Evolutionary conservation across 2,888 invertebrate genomes (phyloP).

Genomic region (Isotomurus palustris): DNA sequence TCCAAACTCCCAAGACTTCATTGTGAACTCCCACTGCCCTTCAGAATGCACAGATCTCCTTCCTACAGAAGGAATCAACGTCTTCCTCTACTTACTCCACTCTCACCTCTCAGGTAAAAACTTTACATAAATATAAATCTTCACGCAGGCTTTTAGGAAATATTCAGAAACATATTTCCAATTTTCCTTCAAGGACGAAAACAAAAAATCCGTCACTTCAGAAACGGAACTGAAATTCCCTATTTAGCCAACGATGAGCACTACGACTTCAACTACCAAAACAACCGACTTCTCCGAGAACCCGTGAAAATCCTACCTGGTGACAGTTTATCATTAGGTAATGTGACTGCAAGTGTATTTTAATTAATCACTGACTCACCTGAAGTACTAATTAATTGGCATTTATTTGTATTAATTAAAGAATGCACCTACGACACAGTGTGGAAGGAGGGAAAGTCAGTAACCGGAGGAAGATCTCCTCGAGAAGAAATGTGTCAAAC

Average conservation of each 20-base stretch:
- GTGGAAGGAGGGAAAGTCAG: constrained; percentile 6
- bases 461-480: constrained; percentile 8
- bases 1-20: constrained; percentile 69
- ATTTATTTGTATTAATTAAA: no score
- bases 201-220: constrained; percentile 6
- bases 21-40: constrained; percentile 77
- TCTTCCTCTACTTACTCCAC: constrained; percentile 75
- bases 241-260: constrained; percentile 6
- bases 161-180: not conserved
- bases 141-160: not conserved
- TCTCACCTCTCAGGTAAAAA: constrained; percentile 64
- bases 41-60: constrained; percentile 67
- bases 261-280: constrained; percentile 17
- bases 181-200: not conserved
- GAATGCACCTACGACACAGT: constrained; percentile 13
- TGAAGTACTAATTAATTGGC: no score
- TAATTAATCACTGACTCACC: no score
- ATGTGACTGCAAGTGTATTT: no score
- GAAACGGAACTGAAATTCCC: constrained; percentile 2
- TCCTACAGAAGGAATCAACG: constrained; percentile 63
- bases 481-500: constrained; percentile 18
- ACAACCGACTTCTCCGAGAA: not conserved
- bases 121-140: no score
- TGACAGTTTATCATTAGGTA: constrained; percentile 3
- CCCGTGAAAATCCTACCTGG: constrained; percentile 3